Base-by-base conservation (phyloP, 2,113 vertebrate species). In the Synchiropus splendidus region DNA sequence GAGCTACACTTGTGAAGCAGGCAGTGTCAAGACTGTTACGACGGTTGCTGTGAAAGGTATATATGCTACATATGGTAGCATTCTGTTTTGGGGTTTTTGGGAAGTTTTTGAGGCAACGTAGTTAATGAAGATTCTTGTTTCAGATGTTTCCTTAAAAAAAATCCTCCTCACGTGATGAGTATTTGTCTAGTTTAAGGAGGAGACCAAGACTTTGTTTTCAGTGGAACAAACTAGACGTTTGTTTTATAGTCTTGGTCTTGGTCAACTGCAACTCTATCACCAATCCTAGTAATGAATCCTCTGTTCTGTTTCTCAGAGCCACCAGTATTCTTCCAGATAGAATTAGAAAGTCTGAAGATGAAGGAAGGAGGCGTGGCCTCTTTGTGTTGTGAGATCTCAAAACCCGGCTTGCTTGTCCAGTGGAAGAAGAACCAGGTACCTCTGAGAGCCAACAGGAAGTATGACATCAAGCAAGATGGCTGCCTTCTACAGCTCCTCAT, bases 351-450 rank as follows among this genome's bases (percentile, higher is more conserved):
- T 48, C 36, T 74, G 50, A 85, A 88, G 41, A 78, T 74, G 32
- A 70, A 77, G 0, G 89, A 91, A 42, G 67, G 72, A 30, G 37
- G 14, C 9, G 34, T 10, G 1, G 71, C 30, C 2, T 47, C 48
- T 0, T 65, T 91, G 45, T 1, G 0, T 33, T 89, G 89, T 58
- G 68, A 82, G 49, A 64, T 89, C 39, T 88, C 67, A 47, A 88
- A 87, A 31, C 67, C 51, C 80, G 76, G 70, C 36, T 31, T 60
- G 16, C 44, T 18, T 0, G 81, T 85, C 9, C 43, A 84, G 43
- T 90, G 89, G 89, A 92, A 62, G 39, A 79, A 55, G 3, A 80
- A 81, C 21, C 21, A 40, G 3, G 61, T 78, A 2, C 72, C 89
- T 6, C 63, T 74, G 13, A 71, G 55, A 49, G 76, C 74, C 0